Base-by-base conservation (phyloP, 1,140 invertebrate genomes). In the Zaprionus gabonicus region DNA sequence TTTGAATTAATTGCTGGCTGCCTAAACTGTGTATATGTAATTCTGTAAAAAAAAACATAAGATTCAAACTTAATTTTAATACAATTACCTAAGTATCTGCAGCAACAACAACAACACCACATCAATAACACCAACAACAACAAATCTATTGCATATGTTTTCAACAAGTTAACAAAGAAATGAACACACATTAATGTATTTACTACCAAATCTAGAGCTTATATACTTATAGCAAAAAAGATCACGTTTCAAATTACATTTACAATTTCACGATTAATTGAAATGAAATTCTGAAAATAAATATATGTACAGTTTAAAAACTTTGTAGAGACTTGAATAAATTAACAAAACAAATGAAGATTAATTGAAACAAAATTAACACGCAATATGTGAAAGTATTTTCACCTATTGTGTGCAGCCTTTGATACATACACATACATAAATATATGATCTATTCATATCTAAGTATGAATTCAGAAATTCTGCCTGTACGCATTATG, bases 141-240 rank as follows among this genome's bases (percentile, higher is more conserved):
- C 41, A 46, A 46, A 46, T 46, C 7, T 9, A 46, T 46, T 46
- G 15, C 41, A 46, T 71, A 58, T 56, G 25, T 63, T 62, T 63
- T 46, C 31, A 51, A 57, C 20, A 20, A 46, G 23, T 51, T 13
- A 34, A 56, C 59, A 72, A 58, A n/a, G 63, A 81, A 60, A 44
- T 51, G 67, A 77, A 69, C 38, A 63, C 57, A 76, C 79, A 73
- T 90, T 80, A 71, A 81, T 65, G 84, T 90, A 87, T 90, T 87
- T 87, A 66, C 88, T 71, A 87, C 84, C 84, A 87, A 87, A 87
- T 88, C 84, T 87, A 87, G 84, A 88, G 81, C 84, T 87, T 88
- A 87, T 81, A 88, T 72, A 73, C 51, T 78, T 59, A 68, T 41
- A 62, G 59, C 31, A 60, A 41, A 71, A 71, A 71, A 28, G 31